Base-by-base conservation (phyloP, 92 coral and sea anemone genomes). In the Diadumene lineata region DNA sequence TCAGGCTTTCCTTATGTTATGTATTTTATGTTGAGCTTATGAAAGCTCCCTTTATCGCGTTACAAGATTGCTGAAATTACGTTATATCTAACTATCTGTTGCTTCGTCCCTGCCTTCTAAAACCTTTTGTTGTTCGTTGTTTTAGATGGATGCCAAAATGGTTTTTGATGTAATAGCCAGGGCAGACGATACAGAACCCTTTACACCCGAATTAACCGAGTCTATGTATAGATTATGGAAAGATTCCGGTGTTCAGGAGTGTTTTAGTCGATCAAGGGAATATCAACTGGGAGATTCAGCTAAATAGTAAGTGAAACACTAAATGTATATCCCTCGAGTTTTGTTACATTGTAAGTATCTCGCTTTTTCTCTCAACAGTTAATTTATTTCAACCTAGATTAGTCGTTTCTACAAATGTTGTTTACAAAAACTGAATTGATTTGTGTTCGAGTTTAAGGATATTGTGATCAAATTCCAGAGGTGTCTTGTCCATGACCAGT, bases 201-300 rank as follows among this genome's bases (percentile, higher is more conserved):
- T 96, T 85, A 81, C 97, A 50, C 89, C 93, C 77, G 99, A 96
- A 68, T 80, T 96, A 71, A 91, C 93, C 38, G 96, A 86, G 70
- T 93, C 99, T 11, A 82, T 96, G 91, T 78, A 73, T 50, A 79
- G 97, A 73, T 83, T 96, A 70, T 96, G 99, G 99, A 65, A 75
- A 34, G 99, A 96, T 74, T 84, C 81, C 50, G 99, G 99, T 16
- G 88, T 96, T 58, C 86, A 73, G 13, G 91, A 92, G 69, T 96
- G 97, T 81, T 96, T 96, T 79, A 77, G 79, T 62, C 79, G 99
- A 82, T 72, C 99, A 10, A 84, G 99, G 55, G 97, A 86, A 69
- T 96, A 96, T 81, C 99, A 96, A 23, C 97, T 96, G 44, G 89
- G 92, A 64, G 99, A 96, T 73, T 96, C 99, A 28, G 97, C 99